Evolutionary conservation across 1,140 invertebrate species (phyloP).

Genomic region (Drosophila varians): DNA sequence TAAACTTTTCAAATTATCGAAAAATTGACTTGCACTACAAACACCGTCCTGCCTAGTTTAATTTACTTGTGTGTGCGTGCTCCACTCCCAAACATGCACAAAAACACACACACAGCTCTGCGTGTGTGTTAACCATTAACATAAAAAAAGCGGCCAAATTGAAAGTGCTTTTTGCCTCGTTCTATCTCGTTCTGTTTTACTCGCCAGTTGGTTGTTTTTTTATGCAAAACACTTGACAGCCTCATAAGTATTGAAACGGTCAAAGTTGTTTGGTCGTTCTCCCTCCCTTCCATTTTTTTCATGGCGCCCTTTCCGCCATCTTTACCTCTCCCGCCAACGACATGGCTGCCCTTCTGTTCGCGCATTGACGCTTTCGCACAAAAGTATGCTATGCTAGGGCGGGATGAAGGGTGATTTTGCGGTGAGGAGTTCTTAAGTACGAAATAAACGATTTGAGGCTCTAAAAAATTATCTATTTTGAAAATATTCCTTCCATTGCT

Average conservation of each 20-base stretch:
- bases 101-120: conserved; percentile 17
- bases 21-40: conserved; percentile 79
- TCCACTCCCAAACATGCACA: conserved; percentile 1
- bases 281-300: neutral
- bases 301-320: neutral
- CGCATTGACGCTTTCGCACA: conserved; percentile 54
- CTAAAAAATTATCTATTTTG: too few relatives aligned
- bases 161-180: conserved; percentile 33
- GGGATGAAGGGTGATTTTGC: neutral
- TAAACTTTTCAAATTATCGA: conserved; percentile 83
- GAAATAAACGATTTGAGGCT: too few relatives aligned
- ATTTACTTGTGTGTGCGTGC: conserved; percentile 63
- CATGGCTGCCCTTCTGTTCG: conserved; percentile 27
- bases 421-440: neutral
- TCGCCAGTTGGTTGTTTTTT: conserved; percentile 48
- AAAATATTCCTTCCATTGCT: neutral
- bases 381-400: conserved; percentile 51
- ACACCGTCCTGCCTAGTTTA: conserved; percentile 65
- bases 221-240: conserved; percentile 79
- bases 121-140: conserved; percentile 60
- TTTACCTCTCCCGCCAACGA: too few relatives aligned
- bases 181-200: neutral
- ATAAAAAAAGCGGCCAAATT: conserved; percentile 56
- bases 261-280: conserved; percentile 39
- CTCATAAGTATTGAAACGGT: conserved; percentile 78